phyloP scores from a whole-genome alignment of 2,113 vertebrate genomes.

The Calyptommatus sinebrachiatus region DNA sequence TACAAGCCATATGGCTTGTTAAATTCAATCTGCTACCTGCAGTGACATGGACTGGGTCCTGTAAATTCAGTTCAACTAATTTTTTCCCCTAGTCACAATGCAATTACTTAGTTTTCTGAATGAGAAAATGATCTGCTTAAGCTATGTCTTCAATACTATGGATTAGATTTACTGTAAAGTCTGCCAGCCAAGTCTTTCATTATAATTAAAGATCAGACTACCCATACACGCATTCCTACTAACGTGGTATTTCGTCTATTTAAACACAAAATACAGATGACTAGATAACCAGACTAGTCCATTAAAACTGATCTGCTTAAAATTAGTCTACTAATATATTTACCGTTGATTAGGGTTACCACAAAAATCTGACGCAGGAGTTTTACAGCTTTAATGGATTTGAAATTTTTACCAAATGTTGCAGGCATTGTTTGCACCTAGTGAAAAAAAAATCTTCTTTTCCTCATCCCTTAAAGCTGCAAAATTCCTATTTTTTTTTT shows the following conservation, averaged over 20 bases:
- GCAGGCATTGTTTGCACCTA: no score
- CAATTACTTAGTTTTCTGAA: conserved; percentile 72
- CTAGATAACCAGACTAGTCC: not conserved
- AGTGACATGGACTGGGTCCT: conserved; percentile 62
- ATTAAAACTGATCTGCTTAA: not conserved
- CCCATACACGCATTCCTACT: not conserved
- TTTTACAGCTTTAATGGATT: no score
- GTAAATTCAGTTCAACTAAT: conserved; percentile 54
- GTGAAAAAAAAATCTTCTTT: no score
- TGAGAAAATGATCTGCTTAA: conserved; percentile 68
- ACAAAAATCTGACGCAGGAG: no score
- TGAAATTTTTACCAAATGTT: no score
- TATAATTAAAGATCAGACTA: conserved; percentile 22
- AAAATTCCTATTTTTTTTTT: no score
- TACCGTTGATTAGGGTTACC: no score
- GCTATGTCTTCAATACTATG: conserved; percentile 42
- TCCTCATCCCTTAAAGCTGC: no score
- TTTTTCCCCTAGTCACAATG: conserved; percentile 43
- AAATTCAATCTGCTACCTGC: conserved; percentile 93
- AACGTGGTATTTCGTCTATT: not conserved
- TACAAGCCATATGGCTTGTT: conserved; percentile 98
- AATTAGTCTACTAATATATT: not conserved
- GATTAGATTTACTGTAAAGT: conserved; percentile 45
- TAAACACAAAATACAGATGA: not conserved
- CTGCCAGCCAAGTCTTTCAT: conserved; percentile 32